A percentile compares a stretch with the other conserved stretches of the same genome.
Evolutionary conservation across 1,140 invertebrate genomes (phyloP).

Genomic region (Eriocheir sinensis): DNA sequence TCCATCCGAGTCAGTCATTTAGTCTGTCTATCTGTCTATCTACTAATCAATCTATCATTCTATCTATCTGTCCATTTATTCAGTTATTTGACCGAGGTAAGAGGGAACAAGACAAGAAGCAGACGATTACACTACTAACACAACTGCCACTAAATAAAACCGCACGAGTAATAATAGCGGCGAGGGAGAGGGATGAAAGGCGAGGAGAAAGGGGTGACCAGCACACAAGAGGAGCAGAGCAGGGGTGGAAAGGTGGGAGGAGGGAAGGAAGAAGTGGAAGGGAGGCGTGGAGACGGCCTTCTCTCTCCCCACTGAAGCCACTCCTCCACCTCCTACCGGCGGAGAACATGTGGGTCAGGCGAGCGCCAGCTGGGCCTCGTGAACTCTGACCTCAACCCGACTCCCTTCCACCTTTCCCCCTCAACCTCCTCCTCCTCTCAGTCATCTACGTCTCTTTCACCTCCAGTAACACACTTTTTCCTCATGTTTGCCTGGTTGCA

Average conservation of each 20-base stretch:
- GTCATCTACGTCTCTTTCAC: neutral
- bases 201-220: neutral
- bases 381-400: neutral
- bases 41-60: neutral
- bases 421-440: neutral
- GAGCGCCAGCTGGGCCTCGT: constrained; percentile 6
- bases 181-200: neutral
- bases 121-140: neutral
- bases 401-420: neutral
- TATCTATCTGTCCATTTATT: neutral
- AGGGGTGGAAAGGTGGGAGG: neutral
- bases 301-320: neutral
- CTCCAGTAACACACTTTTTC: neutral
- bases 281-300: neutral
- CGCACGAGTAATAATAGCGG: neutral
- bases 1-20: neutral
- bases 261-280: neutral
- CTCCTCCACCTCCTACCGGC: neutral
- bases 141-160: neutral
- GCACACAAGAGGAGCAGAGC: neutral
- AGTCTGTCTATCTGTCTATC: neutral
- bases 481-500: neutral
- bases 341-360: constrained; percentile 10
- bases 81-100: too few species aligned
- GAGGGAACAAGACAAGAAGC: neutral